Conservation (phyloP, 2,113 vertebrate genomes). For the Sisor rabdophorus region DNA sequence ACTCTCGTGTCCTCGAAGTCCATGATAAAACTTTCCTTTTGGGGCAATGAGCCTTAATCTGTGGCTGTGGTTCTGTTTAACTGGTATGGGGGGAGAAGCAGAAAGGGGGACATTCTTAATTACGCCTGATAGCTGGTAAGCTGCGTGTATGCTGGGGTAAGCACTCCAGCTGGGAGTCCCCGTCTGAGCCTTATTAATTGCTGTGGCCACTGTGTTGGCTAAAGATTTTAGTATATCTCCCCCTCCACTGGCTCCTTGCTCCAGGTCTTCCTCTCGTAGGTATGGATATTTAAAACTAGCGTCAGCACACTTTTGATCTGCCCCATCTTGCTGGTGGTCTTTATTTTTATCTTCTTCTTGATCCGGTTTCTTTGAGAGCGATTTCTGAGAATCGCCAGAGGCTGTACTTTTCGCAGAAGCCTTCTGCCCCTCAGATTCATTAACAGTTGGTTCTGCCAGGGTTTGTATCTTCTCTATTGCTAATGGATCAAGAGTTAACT, state of each 20-base stretch:
- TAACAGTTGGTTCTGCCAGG: slow-evolving; percentile 73
- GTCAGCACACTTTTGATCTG: slow-evolving; percentile 79
- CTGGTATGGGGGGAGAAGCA: slow-evolving; percentile 81
- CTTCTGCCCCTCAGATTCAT: slow-evolving; percentile 76
- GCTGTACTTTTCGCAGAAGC: slow-evolving; percentile 69
- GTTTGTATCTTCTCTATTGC: slow-evolving; percentile 95
- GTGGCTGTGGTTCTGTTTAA: slow-evolving; percentile 85
- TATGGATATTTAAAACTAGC: slow-evolving; percentile 90
- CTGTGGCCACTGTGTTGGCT: slow-evolving; percentile 85
- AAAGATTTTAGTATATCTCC: slow-evolving; percentile 96
- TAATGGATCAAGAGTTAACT: slow-evolving; percentile 88
- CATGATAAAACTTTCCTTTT: slow-evolving; percentile 80
- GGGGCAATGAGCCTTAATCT: slow-evolving; percentile 91
- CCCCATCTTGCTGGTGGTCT: slow-evolving; percentile 78
- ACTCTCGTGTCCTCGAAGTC: slow-evolving; percentile 62
- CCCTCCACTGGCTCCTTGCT: slow-evolving; percentile 87
- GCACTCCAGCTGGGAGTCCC: slow-evolving; percentile 87
- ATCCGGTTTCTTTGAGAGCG: slow-evolving; percentile 73
- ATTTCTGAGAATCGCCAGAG: slow-evolving; percentile 66
- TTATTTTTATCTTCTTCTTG: slow-evolving; percentile 76
- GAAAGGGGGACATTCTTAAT: slow-evolving; percentile 76
- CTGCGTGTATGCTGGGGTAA: slow-evolving; percentile 95
- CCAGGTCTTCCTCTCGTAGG: slow-evolving; percentile 92
- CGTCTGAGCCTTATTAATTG: slow-evolving; percentile 76
- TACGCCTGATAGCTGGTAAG: slow-evolving; percentile 92